A percentile compares a stretch with the other conserved stretches of the same genome.
Conservation (phyloP, 2,113 vertebrate genomes). For the Columbina picui region DNA sequence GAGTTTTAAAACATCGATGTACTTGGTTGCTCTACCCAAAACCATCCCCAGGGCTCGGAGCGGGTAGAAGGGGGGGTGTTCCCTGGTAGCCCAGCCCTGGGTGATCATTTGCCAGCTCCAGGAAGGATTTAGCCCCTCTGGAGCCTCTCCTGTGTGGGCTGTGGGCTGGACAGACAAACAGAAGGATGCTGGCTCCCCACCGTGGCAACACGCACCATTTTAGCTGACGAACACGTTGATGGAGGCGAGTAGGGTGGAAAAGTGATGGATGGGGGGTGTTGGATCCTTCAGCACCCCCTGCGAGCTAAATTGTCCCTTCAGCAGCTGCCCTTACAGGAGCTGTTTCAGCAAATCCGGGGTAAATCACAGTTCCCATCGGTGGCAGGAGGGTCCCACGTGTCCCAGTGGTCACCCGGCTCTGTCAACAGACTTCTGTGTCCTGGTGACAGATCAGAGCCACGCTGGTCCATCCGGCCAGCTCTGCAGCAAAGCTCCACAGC, state of each 20-base stretch:
- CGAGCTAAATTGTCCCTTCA: neutral
- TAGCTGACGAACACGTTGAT: neutral
- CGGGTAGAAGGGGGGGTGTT: neutral
- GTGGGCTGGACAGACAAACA: neutral
- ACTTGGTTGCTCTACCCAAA: neutral
- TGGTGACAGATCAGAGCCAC: neutral
- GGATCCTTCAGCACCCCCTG: neutral
- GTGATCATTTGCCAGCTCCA: fast-evolving
- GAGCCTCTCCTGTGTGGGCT: neutral
- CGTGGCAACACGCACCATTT: neutral
- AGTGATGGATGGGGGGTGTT: neutral
- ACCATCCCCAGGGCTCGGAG: neutral
- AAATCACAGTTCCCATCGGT: neutral
- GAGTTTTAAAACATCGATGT: neutral
- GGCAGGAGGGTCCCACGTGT: neutral
- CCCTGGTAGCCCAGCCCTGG: neutral
- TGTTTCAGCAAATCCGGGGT: neutral
- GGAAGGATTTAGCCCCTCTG: neutral
- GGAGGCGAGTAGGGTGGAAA: fast-evolving
- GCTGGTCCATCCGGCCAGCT: fast-evolving
- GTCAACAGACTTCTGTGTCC: constrained; percentile 6
- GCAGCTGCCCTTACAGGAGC: neutral
- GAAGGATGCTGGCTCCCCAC: constrained; percentile 58
- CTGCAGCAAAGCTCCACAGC: neutral
- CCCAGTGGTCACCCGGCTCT: neutral